Conservation (phyloP, 2,797 vertebrate species). For the Philypnodon macrostomus region DNA sequence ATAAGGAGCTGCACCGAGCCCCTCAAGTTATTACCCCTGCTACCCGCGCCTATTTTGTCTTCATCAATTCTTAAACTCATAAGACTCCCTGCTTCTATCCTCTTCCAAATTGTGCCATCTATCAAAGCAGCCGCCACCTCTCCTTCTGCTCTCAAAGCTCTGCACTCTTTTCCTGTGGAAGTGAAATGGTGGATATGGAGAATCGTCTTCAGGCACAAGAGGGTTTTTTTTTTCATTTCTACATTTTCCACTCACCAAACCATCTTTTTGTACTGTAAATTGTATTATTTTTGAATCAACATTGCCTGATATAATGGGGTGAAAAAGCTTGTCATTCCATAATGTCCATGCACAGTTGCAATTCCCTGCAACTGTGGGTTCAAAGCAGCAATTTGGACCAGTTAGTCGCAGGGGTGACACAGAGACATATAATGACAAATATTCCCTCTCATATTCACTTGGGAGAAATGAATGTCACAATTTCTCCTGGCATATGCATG, state of each 20-base stretch:
- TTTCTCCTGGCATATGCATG: too few relatives aligned
- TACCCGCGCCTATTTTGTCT: slow-evolving; percentile 74
- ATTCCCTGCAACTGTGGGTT: too few relatives aligned
- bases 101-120: slow-evolving; percentile 77
- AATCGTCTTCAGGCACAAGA: slow-evolving; percentile 62
- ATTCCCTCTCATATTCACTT: too few relatives aligned
- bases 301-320: too few relatives aligned
- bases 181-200: slow-evolving; percentile 50
- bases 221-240: slow-evolving; percentile 44
- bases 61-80: slow-evolving; percentile 82
- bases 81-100: slow-evolving; percentile 74
- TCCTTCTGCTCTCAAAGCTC: slow-evolving; percentile 29
- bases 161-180: slow-evolving; percentile 49
- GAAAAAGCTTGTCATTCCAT: too few relatives aligned
- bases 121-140: slow-evolving; percentile 61
- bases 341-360: too few relatives aligned
- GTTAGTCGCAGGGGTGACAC: too few relatives aligned
- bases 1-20: slow-evolving; percentile 66
- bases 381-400: too few relatives aligned
- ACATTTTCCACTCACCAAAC: slow-evolving; percentile 29
- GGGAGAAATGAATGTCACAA: too few relatives aligned
- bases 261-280: slow-evolving; percentile 23
- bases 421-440: too few relatives aligned
- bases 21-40: slow-evolving; percentile 72
- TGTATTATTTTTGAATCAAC: too few relatives aligned